phyloP scores from a whole-genome alignment of 1,140 invertebrate genomes.

The Bombus pyrosoma region DNA sequence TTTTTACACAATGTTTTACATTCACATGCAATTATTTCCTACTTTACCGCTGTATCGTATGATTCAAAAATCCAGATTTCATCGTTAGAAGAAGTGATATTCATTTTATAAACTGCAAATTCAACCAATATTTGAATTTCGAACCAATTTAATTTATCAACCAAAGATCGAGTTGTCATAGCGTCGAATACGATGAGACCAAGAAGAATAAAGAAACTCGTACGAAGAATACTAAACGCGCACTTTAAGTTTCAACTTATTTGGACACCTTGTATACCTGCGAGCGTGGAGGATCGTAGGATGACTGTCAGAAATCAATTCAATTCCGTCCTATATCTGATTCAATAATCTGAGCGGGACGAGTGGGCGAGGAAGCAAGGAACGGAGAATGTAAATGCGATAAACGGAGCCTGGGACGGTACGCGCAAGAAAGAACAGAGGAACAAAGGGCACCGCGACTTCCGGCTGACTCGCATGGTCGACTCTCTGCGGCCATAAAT shows the following conservation, averaged over 20 bases:
- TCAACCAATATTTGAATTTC: accelerated
- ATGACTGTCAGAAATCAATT: constrained; percentile 81
- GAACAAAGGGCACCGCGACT: constrained; percentile 68
- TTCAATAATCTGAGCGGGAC: constrained; percentile 74
- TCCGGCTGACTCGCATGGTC: constrained; percentile 68
- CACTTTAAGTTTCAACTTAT: not conserved
- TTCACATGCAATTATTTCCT: no score
- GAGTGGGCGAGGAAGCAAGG: constrained; percentile 66
- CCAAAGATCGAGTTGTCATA: no score
- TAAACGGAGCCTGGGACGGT: constrained; percentile 70
- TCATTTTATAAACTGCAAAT: no score
- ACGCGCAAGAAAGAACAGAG: constrained; percentile 40
- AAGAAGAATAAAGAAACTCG: no score
- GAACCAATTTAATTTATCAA: no score
- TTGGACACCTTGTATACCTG: constrained; percentile 35
- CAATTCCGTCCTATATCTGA: constrained; percentile 79
- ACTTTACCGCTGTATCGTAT: no score
- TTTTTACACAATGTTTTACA: not conserved
- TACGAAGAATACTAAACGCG: not conserved
- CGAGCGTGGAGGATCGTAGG: constrained; percentile 58
- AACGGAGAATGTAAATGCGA: constrained; percentile 71
- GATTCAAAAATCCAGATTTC: no score
- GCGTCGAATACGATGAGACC: no score
- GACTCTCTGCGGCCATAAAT: constrained; percentile 68
- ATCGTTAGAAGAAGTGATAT: no score